These are phyloP conservation scores for Polyergus mexicanus DNA, from an alignment of 1,140 invertebrate genomes.

Conservation along the genomic window DNA sequence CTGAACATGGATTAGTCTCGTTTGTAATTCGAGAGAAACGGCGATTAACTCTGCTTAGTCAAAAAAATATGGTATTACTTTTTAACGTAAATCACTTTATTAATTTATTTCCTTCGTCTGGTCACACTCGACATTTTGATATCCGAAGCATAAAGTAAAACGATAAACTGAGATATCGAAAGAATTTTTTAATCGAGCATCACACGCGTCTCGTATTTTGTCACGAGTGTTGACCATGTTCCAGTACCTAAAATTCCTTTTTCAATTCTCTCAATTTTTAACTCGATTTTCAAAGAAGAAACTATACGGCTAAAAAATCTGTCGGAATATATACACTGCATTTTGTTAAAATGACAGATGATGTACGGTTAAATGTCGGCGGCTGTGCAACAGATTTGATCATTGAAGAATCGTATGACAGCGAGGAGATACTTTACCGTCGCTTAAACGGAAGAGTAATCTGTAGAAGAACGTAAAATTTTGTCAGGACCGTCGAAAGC, in stretches of 20 bases:
- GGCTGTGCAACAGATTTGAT: neutral
- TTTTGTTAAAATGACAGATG: conserved; percentile 3
- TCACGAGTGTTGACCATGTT: conserved; percentile 51
- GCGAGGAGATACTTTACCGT: neutral
- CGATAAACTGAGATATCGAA: neutral
- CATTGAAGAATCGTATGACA: neutral
- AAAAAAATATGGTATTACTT: neutral
- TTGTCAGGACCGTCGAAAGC: conserved; percentile 20
- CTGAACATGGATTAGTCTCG: conserved; percentile 30
- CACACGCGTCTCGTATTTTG: conserved; percentile 57
- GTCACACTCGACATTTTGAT: neutral
- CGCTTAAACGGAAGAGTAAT: conserved; percentile 33
- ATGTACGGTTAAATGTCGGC: neutral
- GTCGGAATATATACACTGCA: neutral
- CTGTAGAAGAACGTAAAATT: conserved; percentile 25
- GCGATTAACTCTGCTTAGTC: neutral
- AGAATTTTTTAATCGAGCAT: conserved; percentile 62
- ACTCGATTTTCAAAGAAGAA: neutral
- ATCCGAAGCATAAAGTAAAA: neutral
- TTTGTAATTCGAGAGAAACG: neutral
- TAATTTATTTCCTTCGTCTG: conserved; percentile 19
- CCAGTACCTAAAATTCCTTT: conserved; percentile 17
- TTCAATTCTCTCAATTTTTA: neutral
- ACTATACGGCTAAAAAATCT: neutral
- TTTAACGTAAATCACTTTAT: conserved; percentile 12